Evolutionary conservation across 1,140 invertebrate genomes (phyloP), one percentile per base, ranked within the genome.

Genomic region (Lordiphosa clarofinis): DNA sequence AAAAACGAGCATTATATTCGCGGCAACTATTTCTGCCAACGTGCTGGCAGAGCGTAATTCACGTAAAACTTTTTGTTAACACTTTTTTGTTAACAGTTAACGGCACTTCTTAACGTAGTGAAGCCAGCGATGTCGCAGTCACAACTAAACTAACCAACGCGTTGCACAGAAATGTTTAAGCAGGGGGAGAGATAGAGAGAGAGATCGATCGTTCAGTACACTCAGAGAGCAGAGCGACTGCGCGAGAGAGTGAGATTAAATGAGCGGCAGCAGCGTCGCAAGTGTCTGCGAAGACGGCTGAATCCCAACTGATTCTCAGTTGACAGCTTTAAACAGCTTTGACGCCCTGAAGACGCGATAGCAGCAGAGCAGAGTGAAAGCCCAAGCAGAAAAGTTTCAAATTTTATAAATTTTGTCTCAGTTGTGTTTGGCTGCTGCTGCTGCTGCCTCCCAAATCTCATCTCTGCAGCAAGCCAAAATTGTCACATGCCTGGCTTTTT

Each of bases 1-100:
- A 78, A 87, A 78, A 71, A 59, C 76, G 56, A 56, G 58, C 82
- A 87, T 86, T 71, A 82, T 86, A 66, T 78, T 76, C 48, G 42
- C 64, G 28, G 50, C 40, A 50, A 40, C 42, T 52, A 19, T 69
- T 64, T 46, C 76, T 40, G 44, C 36, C 33, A 61, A 44, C 37
- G 38, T 46, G 13, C 4, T 37, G 55, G 53, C 55, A 53, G 52
- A 50, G 50, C 40, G 65, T 46, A 71, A 43, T 61, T 64, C 36
- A 11, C 31, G 4, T 33, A 39, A 12, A 39, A 62, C 33, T 57
- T n/a, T n/a, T n/a, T n/a, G n/a, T n/a, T n/a, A n/a, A n/a, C 42
- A 53, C 61, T 53, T 62, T 52, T 28, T 52, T 9, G 5, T 39
- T 36, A 63, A 43, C 49, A 33, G 46, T 56, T 46, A 50, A 37